A percentile compares a stretch with the other conserved stretches of the same genome.
phyloP scores from a whole-genome alignment of 2,888 invertebrate species.

The Cryptus viduatorius region DNA sequence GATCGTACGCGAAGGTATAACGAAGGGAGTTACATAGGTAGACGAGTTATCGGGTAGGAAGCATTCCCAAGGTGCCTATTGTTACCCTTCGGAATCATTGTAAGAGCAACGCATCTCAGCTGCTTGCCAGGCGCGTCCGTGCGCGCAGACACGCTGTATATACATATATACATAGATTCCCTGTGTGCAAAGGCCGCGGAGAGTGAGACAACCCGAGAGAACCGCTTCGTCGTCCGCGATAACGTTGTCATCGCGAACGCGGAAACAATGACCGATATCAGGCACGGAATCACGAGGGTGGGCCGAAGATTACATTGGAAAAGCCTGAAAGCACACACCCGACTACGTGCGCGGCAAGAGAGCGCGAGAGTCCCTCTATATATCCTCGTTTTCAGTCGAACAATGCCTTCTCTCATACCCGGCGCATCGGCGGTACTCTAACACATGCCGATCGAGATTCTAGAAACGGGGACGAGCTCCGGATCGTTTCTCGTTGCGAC shows the following conservation, averaged over 20 bases:
- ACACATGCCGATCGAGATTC: slow-evolving; percentile 63
- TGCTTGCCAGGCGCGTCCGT: not conserved
- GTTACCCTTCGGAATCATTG: slow-evolving; percentile 52
- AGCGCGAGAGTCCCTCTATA: slow-evolving; percentile 15
- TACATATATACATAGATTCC: slow-evolving; percentile 2
- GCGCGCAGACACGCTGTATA: not conserved
- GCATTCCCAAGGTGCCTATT: slow-evolving; percentile 40
- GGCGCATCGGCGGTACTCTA: slow-evolving; percentile 16
- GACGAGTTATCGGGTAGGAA: slow-evolving; percentile 39
- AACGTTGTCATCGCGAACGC: slow-evolving; percentile 68
- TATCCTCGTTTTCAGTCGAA: slow-evolving; percentile 48
- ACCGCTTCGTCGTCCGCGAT: slow-evolving; percentile 53
- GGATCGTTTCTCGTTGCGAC: slow-evolving; percentile 60
- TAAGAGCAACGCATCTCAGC: slow-evolving; percentile 38
- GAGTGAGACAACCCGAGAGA: not conserved
- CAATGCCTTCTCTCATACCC: slow-evolving; percentile 41
- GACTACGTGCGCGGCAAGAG: slow-evolving; percentile 44
- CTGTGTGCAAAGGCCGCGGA: slow-evolving; percentile 33
- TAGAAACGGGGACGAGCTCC: slow-evolving; percentile 64
- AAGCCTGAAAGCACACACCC: slow-evolving; percentile 62
- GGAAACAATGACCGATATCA: slow-evolving; percentile 71
- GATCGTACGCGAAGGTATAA: not conserved
- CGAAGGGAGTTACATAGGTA: slow-evolving; percentile 10
- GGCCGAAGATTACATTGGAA: slow-evolving; percentile 69
- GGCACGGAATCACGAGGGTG: slow-evolving; percentile 53